Evolutionary conservation across 1,140 invertebrate species (phyloP), one percentile per base, ranked within the genome.

Genomic region (Eurosta solidaginis): DNA sequence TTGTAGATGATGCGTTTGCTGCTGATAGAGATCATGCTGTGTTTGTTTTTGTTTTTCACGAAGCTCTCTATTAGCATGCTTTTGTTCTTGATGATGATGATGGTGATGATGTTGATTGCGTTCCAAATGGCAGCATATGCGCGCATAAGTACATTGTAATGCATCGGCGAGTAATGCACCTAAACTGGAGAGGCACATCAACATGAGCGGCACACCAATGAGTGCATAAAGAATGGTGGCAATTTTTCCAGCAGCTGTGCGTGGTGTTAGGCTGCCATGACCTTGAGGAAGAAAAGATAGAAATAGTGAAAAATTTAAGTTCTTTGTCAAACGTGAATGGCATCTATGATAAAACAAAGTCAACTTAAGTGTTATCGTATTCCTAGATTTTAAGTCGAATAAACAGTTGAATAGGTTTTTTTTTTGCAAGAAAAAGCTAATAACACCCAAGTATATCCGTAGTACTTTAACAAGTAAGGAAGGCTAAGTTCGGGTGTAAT

Each of bases 221-320:
- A 92, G 89, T 1, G 96, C 96, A 87, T 97, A 97, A 12, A 96
- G 88, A 81, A 97, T 96, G 1, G 96, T 96, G 1, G 95, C 92
- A 27, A 96, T 90, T 84, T 95, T 94, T 2, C 96, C 96, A 17
- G 89, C 85, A 9, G 90, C 85, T 25, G 95, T 96, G 81, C 92
- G 92, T n/a, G 94, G 95, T 14, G 93, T 92, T 76, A 94, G 90
- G 85, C 94, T 93, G 29, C 94, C 94, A 84, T 95, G 95, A 78
- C 94, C 94, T 94, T n/a, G n/a, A 33, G 76, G 17, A 79, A 50
- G 49, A 27, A 49, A 36, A 47, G 29, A 77, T 79, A 33, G 9
- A 27, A 68, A 68, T 27, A 52, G 22, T 14, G 42, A 36, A 52
- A 76, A 74, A 74, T 25, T 44, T 27, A 47, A 74, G 27, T 29